These are phyloP conservation scores for Lobophora halterata DNA, from an alignment of 2,888 invertebrate species.

Conservation along the genomic window DNA sequence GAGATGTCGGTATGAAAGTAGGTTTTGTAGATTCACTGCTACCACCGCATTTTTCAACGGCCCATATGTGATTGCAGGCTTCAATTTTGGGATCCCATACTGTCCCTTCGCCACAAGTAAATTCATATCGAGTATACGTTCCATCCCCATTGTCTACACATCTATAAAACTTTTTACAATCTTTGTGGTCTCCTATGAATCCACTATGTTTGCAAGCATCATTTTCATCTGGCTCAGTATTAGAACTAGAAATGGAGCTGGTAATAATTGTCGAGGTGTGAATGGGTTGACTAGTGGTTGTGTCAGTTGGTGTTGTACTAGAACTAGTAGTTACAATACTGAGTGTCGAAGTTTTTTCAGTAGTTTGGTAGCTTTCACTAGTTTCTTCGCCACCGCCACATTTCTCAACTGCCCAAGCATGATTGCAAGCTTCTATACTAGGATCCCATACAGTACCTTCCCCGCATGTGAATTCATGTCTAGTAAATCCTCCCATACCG, in stretches of 20 bases:
- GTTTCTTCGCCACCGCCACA: slow-evolving; percentile 37
- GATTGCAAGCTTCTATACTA: slow-evolving; percentile 78
- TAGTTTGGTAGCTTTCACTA: slow-evolving; percentile 15
- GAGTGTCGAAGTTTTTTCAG: slow-evolving; percentile 21
- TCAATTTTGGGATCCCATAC: slow-evolving; percentile 86
- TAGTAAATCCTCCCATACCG: slow-evolving; percentile 79
- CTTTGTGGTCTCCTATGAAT: slow-evolving; percentile 83
- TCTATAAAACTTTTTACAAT: slow-evolving; percentile 89
- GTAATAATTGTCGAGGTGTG: slow-evolving; percentile 9
- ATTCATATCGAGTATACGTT: slow-evolving; percentile 84
- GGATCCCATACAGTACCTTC: slow-evolving; percentile 84
- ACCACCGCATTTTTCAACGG: slow-evolving; percentile 61
- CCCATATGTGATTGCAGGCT: slow-evolving; percentile 85
- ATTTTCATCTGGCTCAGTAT: slow-evolving; percentile 19
- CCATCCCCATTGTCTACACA: slow-evolving; percentile 84
- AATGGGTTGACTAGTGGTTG: slow-evolving; percentile 18
- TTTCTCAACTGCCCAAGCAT: slow-evolving; percentile 73
- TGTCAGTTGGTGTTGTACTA: slow-evolving; percentile 13
- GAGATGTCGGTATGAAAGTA: slow-evolving; percentile 15
- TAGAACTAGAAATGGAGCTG: slow-evolving; percentile 18
- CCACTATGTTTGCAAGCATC: slow-evolving; percentile 67
- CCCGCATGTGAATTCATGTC: slow-evolving; percentile 84
- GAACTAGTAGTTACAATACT: slow-evolving; percentile 4
- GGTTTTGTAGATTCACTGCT: slow-evolving; percentile 9
- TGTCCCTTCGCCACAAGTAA: slow-evolving; percentile 87